Evolutionary conservation across 2,888 invertebrate species (phyloP).

Genomic region (Antitype chi): DNA sequence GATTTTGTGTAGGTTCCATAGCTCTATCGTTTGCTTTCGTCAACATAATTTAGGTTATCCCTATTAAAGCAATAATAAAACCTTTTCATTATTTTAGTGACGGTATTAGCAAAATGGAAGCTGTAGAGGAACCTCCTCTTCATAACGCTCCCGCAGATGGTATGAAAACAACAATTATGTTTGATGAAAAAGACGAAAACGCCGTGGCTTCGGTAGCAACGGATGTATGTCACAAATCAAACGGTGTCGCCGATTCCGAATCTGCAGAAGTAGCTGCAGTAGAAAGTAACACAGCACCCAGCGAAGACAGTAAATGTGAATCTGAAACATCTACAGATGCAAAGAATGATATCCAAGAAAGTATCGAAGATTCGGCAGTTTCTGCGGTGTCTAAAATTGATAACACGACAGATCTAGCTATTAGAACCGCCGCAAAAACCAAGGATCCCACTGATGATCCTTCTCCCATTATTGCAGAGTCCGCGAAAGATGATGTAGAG

Average conservation of each 20-base stretch:
- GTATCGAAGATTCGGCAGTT: conserved; percentile 40
- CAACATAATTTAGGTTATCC: conserved; percentile 66
- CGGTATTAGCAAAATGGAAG: conserved; percentile 68
- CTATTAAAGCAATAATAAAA: conserved; percentile 53
- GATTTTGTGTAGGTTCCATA: neutral
- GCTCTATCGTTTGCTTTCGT: conserved; percentile 46
- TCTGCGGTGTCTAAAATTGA: conserved; percentile 34
- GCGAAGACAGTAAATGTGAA: conserved; percentile 53
- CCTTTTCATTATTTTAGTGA: conserved; percentile 57
- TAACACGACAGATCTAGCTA: conserved; percentile 32
- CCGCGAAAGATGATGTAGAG: conserved; percentile 37
- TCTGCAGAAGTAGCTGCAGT: conserved; percentile 56
- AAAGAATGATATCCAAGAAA: conserved; percentile 27
- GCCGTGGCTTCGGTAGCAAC: conserved; percentile 69
- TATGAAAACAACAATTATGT: conserved; percentile 71
- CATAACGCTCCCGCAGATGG: conserved; percentile 70
- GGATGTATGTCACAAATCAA: conserved; percentile 82
- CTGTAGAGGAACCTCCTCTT: conserved; percentile 72
- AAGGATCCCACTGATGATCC: conserved; percentile 13
- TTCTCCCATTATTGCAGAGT: conserved; percentile 42
- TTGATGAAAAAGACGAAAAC: conserved; percentile 67
- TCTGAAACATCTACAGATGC: conserved; percentile 34
- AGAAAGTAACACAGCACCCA: conserved; percentile 52
- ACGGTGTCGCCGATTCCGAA: conserved; percentile 79
- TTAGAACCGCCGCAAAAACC: conserved; percentile 32